Evolutionary conservation across 2,113 vertebrate genomes (phyloP).

Genomic region (Physeter macrocephalus): DNA sequence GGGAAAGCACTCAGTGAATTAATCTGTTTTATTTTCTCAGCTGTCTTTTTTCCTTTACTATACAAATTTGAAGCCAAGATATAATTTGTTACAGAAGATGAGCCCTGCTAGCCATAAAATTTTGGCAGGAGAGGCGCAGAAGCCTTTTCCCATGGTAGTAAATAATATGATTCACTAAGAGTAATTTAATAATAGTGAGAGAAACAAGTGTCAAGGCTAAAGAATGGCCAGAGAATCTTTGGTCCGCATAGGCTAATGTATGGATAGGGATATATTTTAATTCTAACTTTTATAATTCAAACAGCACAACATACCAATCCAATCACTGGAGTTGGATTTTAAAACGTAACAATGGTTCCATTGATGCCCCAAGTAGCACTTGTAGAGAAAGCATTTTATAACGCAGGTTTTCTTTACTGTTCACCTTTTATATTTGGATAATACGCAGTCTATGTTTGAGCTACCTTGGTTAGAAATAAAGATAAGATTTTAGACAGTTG

Average conservation of each 20-base stretch:
- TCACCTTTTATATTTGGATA: not conserved
- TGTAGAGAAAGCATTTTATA: not conserved
- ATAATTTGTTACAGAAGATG: not conserved
- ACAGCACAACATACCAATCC: not conserved
- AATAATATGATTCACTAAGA: not conserved
- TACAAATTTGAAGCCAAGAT: conserved; percentile 12
- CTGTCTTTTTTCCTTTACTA: not conserved
- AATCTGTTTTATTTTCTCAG: conserved; percentile 16
- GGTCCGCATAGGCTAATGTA: not conserved
- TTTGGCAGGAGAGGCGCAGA: not conserved
- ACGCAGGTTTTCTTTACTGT: not conserved
- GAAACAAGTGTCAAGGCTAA: not conserved
- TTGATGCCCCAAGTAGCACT: not conserved
- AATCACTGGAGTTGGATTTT: not conserved
- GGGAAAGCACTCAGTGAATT: not conserved
- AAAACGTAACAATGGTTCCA: not conserved
- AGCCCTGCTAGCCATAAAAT: not conserved
- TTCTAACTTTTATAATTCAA: not conserved
- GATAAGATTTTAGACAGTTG: not conserved
- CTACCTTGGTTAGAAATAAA: not conserved
- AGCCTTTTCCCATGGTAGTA: not conserved
- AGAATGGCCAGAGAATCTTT: not conserved
- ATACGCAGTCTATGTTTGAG: not conserved
- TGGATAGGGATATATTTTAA: not conserved
- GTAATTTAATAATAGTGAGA: not conserved